These are phyloP conservation scores for Litoditis marina DNA, from an alignment of 2,888 invertebrate genomes.

Conservation along the genomic window DNA sequence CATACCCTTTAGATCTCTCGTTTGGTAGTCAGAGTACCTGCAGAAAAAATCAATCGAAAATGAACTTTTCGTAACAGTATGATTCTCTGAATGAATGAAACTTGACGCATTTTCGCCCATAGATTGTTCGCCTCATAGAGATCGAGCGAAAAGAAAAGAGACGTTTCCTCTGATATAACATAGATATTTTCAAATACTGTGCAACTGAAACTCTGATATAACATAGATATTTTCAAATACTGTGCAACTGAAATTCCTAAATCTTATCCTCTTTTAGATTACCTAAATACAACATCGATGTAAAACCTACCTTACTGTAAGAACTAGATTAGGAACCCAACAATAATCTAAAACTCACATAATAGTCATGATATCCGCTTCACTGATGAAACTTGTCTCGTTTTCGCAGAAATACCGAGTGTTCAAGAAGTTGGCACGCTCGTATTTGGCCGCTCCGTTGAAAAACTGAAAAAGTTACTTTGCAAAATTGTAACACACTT, in stretches of 20 bases:
- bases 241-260: constrained; percentile 39
- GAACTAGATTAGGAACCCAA: constrained; percentile 44
- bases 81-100: too few relatives aligned
- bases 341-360: constrained; percentile 19
- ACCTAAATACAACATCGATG: constrained; percentile 52
- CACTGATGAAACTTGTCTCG: constrained; percentile 29
- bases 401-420: constrained; percentile 43
- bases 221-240: too few relatives aligned
- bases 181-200: too few relatives aligned
- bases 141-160: too few relatives aligned
- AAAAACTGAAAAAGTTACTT: constrained; percentile 21
- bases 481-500: too few relatives aligned
- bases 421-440: constrained; percentile 2
- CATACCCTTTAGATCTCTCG: constrained; percentile 11
- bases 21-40: constrained; percentile 22
- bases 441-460: constrained; percentile 19
- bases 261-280: constrained; percentile 40
- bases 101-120: too few relatives aligned
- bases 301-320: constrained; percentile 51
- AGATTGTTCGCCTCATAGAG: too few relatives aligned
- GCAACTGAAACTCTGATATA: too few relatives aligned
- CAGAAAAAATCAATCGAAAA: too few relatives aligned
- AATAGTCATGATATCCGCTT: constrained; percentile 32
- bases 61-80: too few relatives aligned
- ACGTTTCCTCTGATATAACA: too few relatives aligned